These are phyloP conservation scores for Sesamia nonagrioides DNA, from an alignment of 1,140 invertebrate species.

Conservation along the genomic window DNA sequence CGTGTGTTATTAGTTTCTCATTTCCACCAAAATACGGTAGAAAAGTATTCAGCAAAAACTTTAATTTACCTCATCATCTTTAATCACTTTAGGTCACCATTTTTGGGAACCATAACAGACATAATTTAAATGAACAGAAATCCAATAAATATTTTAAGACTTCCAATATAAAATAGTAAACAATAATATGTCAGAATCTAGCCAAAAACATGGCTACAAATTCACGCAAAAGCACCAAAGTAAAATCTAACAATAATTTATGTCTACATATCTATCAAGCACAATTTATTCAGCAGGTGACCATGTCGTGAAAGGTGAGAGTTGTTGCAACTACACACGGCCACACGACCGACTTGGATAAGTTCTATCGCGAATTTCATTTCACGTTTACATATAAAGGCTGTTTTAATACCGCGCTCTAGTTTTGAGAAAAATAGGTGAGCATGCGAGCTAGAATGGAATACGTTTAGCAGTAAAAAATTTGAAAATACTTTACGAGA, in stretches of 20 bases:
- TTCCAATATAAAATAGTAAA: no score
- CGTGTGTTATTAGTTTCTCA: no score
- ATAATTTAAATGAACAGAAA: no score
- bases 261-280: conserved; percentile 32
- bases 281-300: conserved; percentile 45
- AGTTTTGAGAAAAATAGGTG: conserved; percentile 8
- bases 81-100: no score
- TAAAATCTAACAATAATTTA: conserved; percentile 23
- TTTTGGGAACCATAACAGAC: no score
- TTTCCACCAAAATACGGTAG: no score
- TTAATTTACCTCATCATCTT: no score
- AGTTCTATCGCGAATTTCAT: conserved; percentile 37
- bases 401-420: conserved; percentile 32
- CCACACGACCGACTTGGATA: conserved; percentile 45
- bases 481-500: no score
- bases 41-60: no score
- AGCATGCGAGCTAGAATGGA: not conserved
- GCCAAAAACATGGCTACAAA: no score
- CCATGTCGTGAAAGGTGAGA: conserved; percentile 49
- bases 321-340: conserved; percentile 42
- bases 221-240: not conserved
- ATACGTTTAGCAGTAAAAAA: not conserved
- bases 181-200: not conserved
- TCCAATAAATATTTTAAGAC: no score
- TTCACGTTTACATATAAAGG: conserved; percentile 43